Percentiles rank a stretch among this genome's conserved stretches.
These are phyloP conservation scores for Drosophila bifasciata DNA, from an alignment of 1,140 invertebrate species.

Conservation along the genomic window DNA sequence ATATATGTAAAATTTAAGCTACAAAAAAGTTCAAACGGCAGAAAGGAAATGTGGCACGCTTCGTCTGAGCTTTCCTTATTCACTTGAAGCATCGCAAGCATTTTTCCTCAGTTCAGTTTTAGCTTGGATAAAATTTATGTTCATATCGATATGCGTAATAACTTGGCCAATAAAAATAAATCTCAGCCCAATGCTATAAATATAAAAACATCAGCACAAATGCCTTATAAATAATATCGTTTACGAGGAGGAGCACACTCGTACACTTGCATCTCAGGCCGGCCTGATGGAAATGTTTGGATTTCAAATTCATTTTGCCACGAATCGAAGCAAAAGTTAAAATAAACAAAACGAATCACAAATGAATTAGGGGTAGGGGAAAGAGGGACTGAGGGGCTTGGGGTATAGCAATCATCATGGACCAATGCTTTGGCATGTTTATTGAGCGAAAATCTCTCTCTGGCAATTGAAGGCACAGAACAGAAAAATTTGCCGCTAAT, in stretches of 20 bases:
- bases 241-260: too few species aligned
- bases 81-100: slow-evolving; percentile 46
- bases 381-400: slow-evolving; percentile 2
- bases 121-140: slow-evolving; percentile 77
- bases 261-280: too few species aligned
- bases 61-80: slow-evolving; percentile 50
- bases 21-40: slow-evolving; percentile 31
- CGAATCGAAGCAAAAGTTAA: slow-evolving; percentile 42
- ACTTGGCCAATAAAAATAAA: slow-evolving; percentile 83
- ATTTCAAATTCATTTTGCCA: slow-evolving; percentile 76
- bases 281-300: slow-evolving; percentile 57
- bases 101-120: too few species aligned
- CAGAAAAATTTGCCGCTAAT: slow-evolving; percentile 80
- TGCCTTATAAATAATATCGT: slow-evolving; percentile 79
- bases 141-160: slow-evolving; percentile 83
- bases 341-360: slow-evolving; percentile 51
- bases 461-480: slow-evolving; percentile 46
- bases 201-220: slow-evolving; percentile 82
- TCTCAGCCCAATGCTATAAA: slow-evolving; percentile 77
- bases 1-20: slow-evolving; percentile 68
- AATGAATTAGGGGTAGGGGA: not conserved
- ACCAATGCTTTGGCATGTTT: slow-evolving; percentile 56
- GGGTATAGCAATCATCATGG: slow-evolving; percentile 71
- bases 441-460: slow-evolving; percentile 40
- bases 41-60: slow-evolving; percentile 41